Percentiles rank a stretch among this genome's conserved stretches.
phyloP scores from a whole-genome alignment of 2,888 invertebrate species.

The Platerodrilus igneus region DNA sequence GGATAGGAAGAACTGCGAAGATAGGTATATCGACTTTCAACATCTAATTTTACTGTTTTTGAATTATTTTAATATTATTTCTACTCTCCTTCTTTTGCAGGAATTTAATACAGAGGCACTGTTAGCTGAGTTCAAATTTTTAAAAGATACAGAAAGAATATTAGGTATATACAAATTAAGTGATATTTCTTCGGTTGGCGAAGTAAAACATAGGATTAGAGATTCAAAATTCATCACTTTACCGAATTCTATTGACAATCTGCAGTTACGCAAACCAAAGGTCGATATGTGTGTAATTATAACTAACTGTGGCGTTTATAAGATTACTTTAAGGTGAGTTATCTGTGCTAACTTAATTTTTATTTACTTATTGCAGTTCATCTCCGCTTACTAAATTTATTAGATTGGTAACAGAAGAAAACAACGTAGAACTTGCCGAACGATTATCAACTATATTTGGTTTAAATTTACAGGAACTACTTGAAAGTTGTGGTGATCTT shows the following conservation, averaged over 20 bases:
- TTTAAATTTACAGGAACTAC: constrained; percentile 59
- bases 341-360: constrained; percentile 4
- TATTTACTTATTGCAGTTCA: constrained; percentile 36
- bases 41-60: no score
- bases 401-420: constrained; percentile 52
- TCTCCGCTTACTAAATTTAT: constrained; percentile 54
- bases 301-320: constrained; percentile 57
- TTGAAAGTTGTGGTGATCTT: constrained; percentile 79
- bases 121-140: constrained; percentile 54
- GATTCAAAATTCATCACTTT: constrained; percentile 40
- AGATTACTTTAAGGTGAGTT: constrained; percentile 53
- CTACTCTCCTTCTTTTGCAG: constrained; percentile 39
- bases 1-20: no score
- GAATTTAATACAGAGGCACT: constrained; percentile 57
- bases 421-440: constrained; percentile 55
- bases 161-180: constrained; percentile 51
- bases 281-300: constrained; percentile 58
- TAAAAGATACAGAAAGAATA: constrained; percentile 49
- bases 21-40: no score
- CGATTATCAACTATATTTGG: constrained; percentile 56
- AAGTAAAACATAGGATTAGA: constrained; percentile 36
- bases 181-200: constrained; percentile 43
- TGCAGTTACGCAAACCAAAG: constrained; percentile 47
- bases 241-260: constrained; percentile 48
- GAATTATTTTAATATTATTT: no score